Conservation (phyloP, 2,888 invertebrate genomes). For the Lamellibrachia satsuma region DNA sequence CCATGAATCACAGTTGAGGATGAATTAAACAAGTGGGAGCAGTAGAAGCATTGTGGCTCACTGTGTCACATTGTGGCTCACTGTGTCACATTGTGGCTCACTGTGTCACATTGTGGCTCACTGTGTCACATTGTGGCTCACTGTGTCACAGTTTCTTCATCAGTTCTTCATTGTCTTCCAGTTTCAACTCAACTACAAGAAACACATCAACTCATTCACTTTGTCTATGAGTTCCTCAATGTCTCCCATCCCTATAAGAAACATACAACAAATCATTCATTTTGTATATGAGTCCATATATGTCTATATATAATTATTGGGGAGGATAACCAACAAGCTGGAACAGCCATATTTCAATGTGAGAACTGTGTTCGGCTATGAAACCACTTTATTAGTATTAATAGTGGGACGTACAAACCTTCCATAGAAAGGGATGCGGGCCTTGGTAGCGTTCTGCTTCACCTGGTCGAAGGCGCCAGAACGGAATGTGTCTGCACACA, state of each 20-base stretch:
- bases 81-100: neutral
- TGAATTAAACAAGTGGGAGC: neutral
- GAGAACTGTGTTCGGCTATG: neutral
- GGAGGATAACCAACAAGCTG: neutral
- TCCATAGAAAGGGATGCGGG: constrained; percentile 98
- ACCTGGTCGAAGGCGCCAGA: constrained; percentile 99
- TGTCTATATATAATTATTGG: neutral
- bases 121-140: neutral
- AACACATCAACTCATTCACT: too few species aligned
- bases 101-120: neutral
- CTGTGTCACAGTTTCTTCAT: constrained; percentile 78
- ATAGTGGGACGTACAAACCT: constrained; percentile 71
- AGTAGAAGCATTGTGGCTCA: neutral
- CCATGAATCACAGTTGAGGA: neutral
- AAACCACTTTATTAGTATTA: neutral
- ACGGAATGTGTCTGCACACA: constrained; percentile 99
- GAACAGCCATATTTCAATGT: neutral
- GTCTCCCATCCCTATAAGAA: too few species aligned
- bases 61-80: neutral
- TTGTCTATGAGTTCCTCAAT: too few species aligned
- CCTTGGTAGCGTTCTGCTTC: constrained; percentile 98
- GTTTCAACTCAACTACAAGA: too few species aligned
- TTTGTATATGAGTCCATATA: too few species aligned
- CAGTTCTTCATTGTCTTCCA: constrained; percentile 72
- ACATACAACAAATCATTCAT: too few species aligned